These are phyloP conservation scores for Ramazzottius varieornatus DNA, from an alignment of 2,888 invertebrate genomes.

Conservation along the genomic window DNA sequence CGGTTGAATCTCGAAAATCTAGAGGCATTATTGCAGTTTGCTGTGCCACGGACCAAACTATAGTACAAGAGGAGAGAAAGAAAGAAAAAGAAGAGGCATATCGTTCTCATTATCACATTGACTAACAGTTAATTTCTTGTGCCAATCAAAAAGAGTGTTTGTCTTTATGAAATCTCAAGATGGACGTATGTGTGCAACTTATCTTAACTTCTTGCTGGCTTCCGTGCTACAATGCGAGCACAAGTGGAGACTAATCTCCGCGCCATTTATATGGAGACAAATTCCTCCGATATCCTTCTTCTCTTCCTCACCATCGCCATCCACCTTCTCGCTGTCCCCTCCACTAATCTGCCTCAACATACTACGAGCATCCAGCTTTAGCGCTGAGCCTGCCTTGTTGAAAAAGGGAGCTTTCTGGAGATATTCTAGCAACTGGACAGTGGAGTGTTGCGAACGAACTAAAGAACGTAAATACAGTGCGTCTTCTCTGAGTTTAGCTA, in stretches of 20 bases:
- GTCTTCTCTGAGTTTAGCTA: background rate
- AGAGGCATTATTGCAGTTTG: no score
- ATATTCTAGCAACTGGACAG: background rate
- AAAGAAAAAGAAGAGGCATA: no score
- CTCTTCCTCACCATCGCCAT: background rate
- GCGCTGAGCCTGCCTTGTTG: background rate
- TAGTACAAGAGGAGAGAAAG: no score
- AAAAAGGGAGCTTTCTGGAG: slow-evolving; percentile 1
- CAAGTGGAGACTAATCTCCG: background rate
- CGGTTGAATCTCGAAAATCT: no score
- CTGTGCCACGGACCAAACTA: no score
- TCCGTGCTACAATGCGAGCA: background rate
- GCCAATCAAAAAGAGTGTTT: no score
- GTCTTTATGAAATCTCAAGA: no score
- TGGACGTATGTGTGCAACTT: no score
- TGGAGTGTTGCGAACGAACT: background rate
- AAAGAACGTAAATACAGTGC: background rate
- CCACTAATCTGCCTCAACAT: background rate
- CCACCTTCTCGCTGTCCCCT: background rate
- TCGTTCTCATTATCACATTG: no score
- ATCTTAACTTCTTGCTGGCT: background rate
- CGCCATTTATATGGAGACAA: background rate
- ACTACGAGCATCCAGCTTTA: background rate
- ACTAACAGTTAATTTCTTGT: no score
- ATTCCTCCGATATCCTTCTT: background rate